phyloP scores from a whole-genome alignment of 2,113 vertebrate genomes.

The Chauna torquata region DNA sequence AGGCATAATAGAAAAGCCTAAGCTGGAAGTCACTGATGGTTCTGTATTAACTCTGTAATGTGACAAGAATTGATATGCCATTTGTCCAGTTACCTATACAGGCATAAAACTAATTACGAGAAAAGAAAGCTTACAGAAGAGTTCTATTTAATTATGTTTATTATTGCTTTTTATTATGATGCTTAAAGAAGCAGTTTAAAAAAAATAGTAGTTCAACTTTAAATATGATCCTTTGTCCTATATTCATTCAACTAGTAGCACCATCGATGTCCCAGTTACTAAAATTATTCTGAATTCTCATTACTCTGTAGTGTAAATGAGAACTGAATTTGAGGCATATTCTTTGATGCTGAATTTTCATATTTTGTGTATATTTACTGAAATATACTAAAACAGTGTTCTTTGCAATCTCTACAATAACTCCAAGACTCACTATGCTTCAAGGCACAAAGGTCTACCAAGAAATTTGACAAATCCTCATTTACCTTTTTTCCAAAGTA shows the following conservation, averaged over 20 bases:
- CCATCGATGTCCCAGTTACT: background rate
- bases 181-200: background rate
- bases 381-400: background rate
- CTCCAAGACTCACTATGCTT: background rate
- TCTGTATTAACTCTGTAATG: background rate
- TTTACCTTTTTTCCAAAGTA: background rate
- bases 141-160: background rate
- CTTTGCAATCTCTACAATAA: background rate
- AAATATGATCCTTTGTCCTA: background rate
- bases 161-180: background rate
- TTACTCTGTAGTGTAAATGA: constrained; percentile 41
- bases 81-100: background rate
- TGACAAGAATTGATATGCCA: background rate
- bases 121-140: background rate
- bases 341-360: constrained; percentile 49
- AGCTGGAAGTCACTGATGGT: background rate
- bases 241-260: background rate
- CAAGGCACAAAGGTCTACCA: background rate
- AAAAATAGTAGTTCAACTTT: background rate
- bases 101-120: background rate
- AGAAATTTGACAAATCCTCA: background rate
- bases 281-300: constrained; percentile 41
- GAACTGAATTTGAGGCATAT: background rate
- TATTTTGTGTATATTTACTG: constrained; percentile 11
- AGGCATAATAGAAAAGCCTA: background rate